These are phyloP conservation scores for Trinorchestia longiramus DNA, from an alignment of 1,140 invertebrate genomes.

Conservation along the genomic window DNA sequence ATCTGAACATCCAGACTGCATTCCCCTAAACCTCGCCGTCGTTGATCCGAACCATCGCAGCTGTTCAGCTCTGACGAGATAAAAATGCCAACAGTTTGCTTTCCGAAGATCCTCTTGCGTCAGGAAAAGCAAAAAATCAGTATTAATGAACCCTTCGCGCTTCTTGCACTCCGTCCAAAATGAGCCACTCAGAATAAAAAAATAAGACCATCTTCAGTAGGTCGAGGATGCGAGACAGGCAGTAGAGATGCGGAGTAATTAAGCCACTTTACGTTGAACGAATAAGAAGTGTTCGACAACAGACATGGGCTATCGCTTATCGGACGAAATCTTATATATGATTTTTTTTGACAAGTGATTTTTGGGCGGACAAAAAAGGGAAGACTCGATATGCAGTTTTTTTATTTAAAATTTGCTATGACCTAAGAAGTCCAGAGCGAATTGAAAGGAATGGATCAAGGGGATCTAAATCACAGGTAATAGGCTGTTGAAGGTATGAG, in stretches of 20 bases:
- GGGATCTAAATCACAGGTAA: background rate
- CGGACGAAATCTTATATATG: no score
- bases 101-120: background rate
- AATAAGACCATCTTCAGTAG: background rate
- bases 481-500: background rate
- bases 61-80: background rate
- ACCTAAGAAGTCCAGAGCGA: background rate
- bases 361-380: background rate
- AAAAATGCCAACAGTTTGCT: background rate
- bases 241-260: background rate
- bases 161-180: background rate
- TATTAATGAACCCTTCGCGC: constrained; percentile 30
- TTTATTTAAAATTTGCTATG: background rate
- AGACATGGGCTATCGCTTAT: background rate
- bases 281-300: background rate
- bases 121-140: background rate
- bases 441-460: background rate
- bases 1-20: background rate
- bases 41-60: background rate
- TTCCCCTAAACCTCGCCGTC: background rate
- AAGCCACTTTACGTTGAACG: background rate
- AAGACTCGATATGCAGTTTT: background rate
- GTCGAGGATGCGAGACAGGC: background rate
- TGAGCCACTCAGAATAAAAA: constrained; percentile 15
- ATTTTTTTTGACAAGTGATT: background rate